Conservation (phyloP, 2,113 vertebrate species). For the Coptodon bakossiorum region DNA sequence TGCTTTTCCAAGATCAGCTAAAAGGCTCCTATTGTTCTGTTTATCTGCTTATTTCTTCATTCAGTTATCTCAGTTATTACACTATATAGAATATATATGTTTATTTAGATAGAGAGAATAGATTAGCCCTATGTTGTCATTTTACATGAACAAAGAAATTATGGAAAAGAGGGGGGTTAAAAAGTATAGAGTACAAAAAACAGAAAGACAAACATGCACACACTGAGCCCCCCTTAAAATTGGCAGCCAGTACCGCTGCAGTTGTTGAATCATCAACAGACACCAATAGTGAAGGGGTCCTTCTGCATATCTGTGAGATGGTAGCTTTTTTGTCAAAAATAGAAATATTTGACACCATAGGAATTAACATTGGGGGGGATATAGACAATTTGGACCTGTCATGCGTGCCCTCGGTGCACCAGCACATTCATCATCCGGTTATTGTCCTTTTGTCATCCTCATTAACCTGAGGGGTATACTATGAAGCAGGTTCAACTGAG, state of each 20-base stretch:
- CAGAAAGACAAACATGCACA: neutral
- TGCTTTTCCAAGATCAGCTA: neutral
- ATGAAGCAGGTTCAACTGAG: neutral
- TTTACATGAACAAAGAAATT: neutral
- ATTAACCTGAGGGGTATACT: neutral
- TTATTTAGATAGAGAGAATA: neutral
- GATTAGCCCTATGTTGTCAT: neutral
- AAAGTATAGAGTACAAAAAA: neutral
- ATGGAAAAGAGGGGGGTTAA: neutral
- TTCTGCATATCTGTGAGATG: neutral
- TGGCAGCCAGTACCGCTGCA: neutral
- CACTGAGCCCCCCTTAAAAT: neutral
- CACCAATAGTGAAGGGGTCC: neutral
- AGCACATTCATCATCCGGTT: neutral
- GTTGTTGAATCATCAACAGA: neutral
- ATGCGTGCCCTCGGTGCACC: neutral
- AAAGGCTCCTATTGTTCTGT: neutral
- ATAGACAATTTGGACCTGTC: neutral
- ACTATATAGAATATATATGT: neutral
- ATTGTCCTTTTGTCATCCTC: neutral
- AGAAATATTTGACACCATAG: neutral
- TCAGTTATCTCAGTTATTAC: neutral
- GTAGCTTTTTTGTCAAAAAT: neutral
- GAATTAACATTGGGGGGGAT: neutral
- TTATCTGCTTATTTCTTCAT: neutral